Base-by-base conservation (phyloP, 2,113 vertebrate species). In the Podarcis cretensis region DNA sequence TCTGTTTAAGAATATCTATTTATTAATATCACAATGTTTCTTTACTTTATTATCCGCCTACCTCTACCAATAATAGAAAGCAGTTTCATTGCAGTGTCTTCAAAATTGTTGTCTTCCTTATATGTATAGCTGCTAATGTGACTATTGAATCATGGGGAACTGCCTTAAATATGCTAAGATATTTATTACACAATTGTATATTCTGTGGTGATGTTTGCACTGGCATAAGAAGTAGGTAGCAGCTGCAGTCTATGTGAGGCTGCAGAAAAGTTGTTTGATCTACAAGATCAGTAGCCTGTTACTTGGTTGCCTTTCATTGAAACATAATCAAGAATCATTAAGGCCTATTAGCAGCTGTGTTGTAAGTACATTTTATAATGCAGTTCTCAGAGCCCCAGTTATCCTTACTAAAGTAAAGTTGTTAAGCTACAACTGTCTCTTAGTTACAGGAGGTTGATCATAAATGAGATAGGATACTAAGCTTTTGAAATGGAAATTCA, bases 251-350 rank as follows among this genome's bases (percentile, higher is more conserved):
- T 93, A 32, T 82, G 68, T 87, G 77, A 92, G 92, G 92, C 87
- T 91, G 93, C 93, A 94, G 75, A 91, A 84, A 93, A 93, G 89
- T 92, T 94, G 91, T 92, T 92, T 94, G 94, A 95, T 85, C 90
- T 95, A 86, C 89, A 95, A 91, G 94, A 95, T 96, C 91, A 95
- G 86, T 94, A 92, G 92, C 88, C 90, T 96, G 89, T 95, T 89
- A 95, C 88, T 96, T 95, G 89, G 27, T 92, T 95, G 87, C 57
- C 92, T 96, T 95, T 96, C 90, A 90, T 80, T 90, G 92, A 95
- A 95, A 91, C 94, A 92, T 95, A 96, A 94, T 95, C 91, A 94
- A 85, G 94, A 93, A 94, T 92, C 85, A 92, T 94, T 96, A 96
- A 94, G 87, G 91, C 91, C 93, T 95, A 94, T 96, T 96, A 96